phyloP scores from a whole-genome alignment of 2,797 vertebrate genomes.

The Spea hammondii region DNA sequence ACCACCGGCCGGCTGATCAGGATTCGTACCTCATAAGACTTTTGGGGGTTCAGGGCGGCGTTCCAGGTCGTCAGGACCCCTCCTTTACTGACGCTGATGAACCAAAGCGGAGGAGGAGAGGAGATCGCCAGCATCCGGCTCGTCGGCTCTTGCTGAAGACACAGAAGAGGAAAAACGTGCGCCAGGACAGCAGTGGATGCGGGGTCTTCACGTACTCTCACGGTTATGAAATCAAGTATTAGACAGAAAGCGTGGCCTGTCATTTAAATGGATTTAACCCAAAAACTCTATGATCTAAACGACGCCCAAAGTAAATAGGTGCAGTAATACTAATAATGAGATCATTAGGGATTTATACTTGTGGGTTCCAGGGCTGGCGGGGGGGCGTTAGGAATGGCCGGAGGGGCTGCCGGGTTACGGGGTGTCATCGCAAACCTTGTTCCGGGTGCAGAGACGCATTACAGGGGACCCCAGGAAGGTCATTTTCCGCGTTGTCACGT shows the following conservation, averaged over 20 bases:
- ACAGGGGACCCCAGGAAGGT: slow-evolving; percentile 55
- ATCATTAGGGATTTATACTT: not conserved
- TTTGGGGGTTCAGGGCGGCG: slow-evolving; percentile 58
- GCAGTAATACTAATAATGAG: no score
- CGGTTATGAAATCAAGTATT: no score
- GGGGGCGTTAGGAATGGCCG: not conserved
- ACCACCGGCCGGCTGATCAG: no score
- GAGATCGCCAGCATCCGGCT: slow-evolving; percentile 57
- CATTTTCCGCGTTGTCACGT: slow-evolving; percentile 41
- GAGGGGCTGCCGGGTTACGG: not conserved
- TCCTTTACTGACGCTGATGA: slow-evolving; percentile 61
- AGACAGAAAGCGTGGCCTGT: no score
- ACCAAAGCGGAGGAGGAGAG: slow-evolving; percentile 55
- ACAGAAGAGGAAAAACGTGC: not conserved
- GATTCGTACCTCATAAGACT: slow-evolving; percentile 53
- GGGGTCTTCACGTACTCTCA: no score
- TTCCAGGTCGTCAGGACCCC: slow-evolving; percentile 63
- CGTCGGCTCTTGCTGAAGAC: slow-evolving; percentile 60
- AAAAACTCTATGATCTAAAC: no score
- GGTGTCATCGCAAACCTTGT: slow-evolving; percentile 56
- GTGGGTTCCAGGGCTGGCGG: not conserved
- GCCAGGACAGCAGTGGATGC: no score
- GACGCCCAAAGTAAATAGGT: no score
- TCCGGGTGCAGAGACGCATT: slow-evolving; percentile 59
- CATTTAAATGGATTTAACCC: no score